Evolutionary conservation across 2,888 invertebrate genomes (phyloP).

Genomic region (Neoaliturus tenellus): DNA sequence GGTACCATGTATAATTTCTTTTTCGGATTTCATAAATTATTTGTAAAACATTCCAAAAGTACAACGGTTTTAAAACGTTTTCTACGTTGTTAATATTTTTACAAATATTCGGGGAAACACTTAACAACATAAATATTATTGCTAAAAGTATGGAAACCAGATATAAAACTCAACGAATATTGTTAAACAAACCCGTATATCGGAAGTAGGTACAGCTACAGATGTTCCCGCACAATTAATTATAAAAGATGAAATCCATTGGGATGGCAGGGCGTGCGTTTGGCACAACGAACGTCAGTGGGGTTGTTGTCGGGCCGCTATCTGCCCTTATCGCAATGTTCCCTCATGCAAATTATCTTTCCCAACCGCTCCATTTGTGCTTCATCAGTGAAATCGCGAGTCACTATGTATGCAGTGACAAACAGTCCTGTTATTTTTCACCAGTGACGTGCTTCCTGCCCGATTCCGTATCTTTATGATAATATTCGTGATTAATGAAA

Average conservation of each 20-base stretch:
- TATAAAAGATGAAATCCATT: background rate
- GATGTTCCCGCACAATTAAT: background rate
- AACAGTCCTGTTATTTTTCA: slow-evolving; percentile 18
- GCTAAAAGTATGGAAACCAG: no score
- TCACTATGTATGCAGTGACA: background rate
- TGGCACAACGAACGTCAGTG: background rate
- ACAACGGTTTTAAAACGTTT: no score
- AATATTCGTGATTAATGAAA: slow-evolving; percentile 8
- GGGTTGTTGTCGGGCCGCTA: background rate
- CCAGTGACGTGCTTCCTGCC: background rate
- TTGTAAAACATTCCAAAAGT: no score
- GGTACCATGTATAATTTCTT: no score
- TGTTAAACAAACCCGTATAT: no score
- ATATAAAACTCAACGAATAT: no score
- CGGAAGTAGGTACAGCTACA: no score
- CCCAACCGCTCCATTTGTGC: slow-evolving; percentile 18
- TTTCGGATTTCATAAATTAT: no score
- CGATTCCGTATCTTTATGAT: slow-evolving; percentile 26
- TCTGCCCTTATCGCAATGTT: background rate
- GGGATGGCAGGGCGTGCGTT: background rate
- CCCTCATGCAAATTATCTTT: slow-evolving; percentile 29
- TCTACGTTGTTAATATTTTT: no score
- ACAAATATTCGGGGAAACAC: no score
- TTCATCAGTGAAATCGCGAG: slow-evolving; percentile 18
- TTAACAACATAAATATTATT: no score